Percentiles rank a stretch among this genome's conserved stretches.
phyloP scores from a whole-genome alignment of 1,140 invertebrate genomes.

The Ooceraea biroi region DNA sequence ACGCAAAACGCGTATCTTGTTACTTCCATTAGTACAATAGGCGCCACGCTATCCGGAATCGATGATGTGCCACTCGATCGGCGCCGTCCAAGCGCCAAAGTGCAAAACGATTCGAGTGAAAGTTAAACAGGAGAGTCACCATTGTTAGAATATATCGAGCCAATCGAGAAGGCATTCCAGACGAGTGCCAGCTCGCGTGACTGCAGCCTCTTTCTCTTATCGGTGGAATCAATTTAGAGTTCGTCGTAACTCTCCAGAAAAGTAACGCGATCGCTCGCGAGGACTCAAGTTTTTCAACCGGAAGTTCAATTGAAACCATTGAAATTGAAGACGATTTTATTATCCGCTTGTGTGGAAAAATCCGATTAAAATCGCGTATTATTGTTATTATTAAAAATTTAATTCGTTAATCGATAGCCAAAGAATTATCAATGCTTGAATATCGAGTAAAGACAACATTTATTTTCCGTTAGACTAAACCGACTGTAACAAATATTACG shows the following conservation, averaged over 20 bases:
- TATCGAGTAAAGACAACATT: neutral
- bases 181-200: slow-evolving; percentile 44
- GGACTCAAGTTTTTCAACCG: slow-evolving; percentile 15
- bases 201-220: slow-evolving; percentile 26
- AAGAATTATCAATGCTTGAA: slow-evolving; percentile 8
- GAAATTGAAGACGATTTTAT: slow-evolving; percentile 6
- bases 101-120: slow-evolving; percentile 27
- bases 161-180: slow-evolving; percentile 33
- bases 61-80: neutral
- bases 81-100: neutral
- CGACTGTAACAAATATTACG: too few relatives aligned
- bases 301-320: neutral
- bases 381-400: neutral
- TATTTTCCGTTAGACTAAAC: too few relatives aligned
- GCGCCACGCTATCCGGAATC: neutral
- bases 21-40: slow-evolving; percentile 14
- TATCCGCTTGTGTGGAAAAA: neutral
- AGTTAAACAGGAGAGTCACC: slow-evolving; percentile 36
- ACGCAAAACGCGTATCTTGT: neutral
- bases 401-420: too few relatives aligned
- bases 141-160: slow-evolving; percentile 53
- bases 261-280: slow-evolving; percentile 32
- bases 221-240: slow-evolving; percentile 48
- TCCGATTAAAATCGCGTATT: neutral
- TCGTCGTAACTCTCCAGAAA: slow-evolving; percentile 24